These are phyloP conservation scores for Sebastes minor DNA, from an alignment of 2,797 vertebrate genomes.

Conservation along the genomic window DNA sequence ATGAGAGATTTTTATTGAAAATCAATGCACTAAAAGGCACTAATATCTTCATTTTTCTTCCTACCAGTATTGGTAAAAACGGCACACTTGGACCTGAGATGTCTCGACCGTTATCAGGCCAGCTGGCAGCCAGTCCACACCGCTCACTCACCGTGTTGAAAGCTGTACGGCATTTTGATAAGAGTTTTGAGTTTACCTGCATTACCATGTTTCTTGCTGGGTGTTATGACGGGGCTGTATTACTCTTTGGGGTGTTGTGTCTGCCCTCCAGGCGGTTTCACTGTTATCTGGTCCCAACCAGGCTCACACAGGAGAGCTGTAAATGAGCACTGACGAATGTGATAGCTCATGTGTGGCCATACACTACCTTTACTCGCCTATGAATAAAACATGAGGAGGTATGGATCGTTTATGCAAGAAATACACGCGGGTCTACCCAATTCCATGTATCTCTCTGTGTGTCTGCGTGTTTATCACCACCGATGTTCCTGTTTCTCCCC, in stretches of 20 bases:
- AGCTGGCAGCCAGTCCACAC: constrained; percentile 46
- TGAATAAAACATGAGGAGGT: constrained; percentile 82
- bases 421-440: constrained; percentile 27
- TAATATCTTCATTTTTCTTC: constrained; percentile 23
- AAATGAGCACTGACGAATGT: constrained; percentile 73
- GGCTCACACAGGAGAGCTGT: constrained; percentile 73
- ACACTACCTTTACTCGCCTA: constrained; percentile 62
- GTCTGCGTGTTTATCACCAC: constrained; percentile 10
- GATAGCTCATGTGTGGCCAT: constrained; percentile 79
- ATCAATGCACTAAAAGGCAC: constrained; percentile 23
- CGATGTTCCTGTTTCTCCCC: constrained; percentile 2
- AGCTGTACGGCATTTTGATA: constrained; percentile 71
- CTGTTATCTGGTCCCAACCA: constrained; percentile 80
- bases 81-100: constrained; percentile 35
- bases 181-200: constrained; percentile 76
- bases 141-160: constrained; percentile 62
- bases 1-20: constrained; percentile 31
- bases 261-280: constrained; percentile 75
- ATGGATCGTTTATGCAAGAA: constrained; percentile 13
- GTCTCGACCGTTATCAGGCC: constrained; percentile 46
- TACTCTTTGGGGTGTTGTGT: constrained; percentile 76
- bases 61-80: constrained; percentile 13
- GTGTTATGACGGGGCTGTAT: constrained; percentile 76
- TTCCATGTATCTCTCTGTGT: constrained; percentile 30
- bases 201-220: constrained; percentile 74